Percentiles rank a stretch among this genome's conserved stretches.
Conservation (phyloP, 1,140 invertebrate species). For the Mesaphorura yosii region DNA sequence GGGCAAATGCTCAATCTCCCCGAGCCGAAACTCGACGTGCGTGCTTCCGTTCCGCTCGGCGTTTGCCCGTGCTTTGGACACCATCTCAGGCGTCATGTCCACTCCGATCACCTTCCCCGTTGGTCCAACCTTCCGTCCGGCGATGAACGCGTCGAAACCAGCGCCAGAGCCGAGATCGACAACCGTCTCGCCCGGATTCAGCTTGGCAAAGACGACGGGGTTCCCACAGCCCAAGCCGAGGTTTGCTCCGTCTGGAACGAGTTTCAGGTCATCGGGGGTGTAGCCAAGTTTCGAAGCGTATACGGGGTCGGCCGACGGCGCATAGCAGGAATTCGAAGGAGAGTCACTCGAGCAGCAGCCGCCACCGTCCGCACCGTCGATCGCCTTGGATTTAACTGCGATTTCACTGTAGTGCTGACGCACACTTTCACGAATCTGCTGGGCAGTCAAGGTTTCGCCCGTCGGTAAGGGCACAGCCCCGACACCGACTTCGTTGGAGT, state of each 20-base stretch:
- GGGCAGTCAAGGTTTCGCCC: too few species aligned
- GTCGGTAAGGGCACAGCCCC: too few species aligned
- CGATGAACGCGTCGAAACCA: constrained; percentile 19
- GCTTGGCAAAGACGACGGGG: constrained; percentile 8
- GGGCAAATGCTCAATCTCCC: constrained; percentile 24
- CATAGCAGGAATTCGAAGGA: constrained; percentile 13
- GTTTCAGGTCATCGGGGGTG: constrained; percentile 10
- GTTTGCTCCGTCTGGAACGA: constrained; percentile 15
- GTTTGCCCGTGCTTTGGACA: constrained; percentile 12
- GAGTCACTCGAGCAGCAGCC: not conserved
- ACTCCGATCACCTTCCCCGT: constrained; percentile 19
- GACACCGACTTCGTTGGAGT: too few species aligned
- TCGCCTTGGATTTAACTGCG: not conserved
- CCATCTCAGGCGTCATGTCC: constrained; percentile 24
- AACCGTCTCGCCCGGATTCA: constrained; percentile 14
- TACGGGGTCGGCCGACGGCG: constrained; percentile 7
- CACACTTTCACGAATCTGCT: constrained; percentile 3
- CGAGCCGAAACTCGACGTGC: constrained; percentile 18
- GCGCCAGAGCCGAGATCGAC: constrained; percentile 18
- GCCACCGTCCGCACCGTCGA: too few species aligned
- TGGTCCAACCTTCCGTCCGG: constrained; percentile 11
- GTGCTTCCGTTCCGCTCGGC: constrained; percentile 9
- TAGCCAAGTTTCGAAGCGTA: constrained; percentile 14
- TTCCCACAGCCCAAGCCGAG: constrained; percentile 19
- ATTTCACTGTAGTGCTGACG: constrained; percentile 14